Percentiles rank a stretch among this genome's conserved stretches.
These are phyloP conservation scores for Ceratosolen fusciceps DNA, from an alignment of 1,140 invertebrate genomes.

Conservation along the genomic window DNA sequence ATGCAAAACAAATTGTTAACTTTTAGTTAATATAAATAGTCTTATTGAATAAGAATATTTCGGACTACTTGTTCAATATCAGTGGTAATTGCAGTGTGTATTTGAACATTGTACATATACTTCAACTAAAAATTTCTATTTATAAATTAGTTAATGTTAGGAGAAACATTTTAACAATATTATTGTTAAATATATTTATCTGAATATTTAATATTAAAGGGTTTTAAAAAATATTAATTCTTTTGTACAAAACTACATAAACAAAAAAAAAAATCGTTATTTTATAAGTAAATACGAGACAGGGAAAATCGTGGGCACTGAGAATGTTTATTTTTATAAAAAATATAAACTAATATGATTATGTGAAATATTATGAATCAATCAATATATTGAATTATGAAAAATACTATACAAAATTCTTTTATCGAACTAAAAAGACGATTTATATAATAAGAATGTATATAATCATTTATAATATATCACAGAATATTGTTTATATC, in stretches of 20 bases:
- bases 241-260: background rate
- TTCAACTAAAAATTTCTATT: conserved; percentile 17
- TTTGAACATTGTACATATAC: conserved; percentile 25
- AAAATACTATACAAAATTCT: background rate
- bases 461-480: background rate
- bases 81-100: background rate
- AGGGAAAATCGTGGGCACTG: background rate
- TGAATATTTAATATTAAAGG: conserved; percentile 5
- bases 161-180: conserved; percentile 2
- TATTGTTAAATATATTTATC: conserved; percentile 24
- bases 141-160: conserved; percentile 12
- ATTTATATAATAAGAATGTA: background rate
- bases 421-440: background rate
- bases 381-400: background rate
- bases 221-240: background rate
- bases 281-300: background rate
- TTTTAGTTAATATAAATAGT: background rate
- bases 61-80: background rate
- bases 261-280: no score
- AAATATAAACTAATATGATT: background rate
- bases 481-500: background rate
- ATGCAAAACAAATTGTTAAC: background rate
- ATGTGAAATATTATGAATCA: background rate
- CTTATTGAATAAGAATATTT: background rate
- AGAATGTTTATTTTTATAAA: conserved; percentile 21